Base-by-base conservation (phyloP, 2,113 vertebrate genomes). In the Ameiurus melas region DNA sequence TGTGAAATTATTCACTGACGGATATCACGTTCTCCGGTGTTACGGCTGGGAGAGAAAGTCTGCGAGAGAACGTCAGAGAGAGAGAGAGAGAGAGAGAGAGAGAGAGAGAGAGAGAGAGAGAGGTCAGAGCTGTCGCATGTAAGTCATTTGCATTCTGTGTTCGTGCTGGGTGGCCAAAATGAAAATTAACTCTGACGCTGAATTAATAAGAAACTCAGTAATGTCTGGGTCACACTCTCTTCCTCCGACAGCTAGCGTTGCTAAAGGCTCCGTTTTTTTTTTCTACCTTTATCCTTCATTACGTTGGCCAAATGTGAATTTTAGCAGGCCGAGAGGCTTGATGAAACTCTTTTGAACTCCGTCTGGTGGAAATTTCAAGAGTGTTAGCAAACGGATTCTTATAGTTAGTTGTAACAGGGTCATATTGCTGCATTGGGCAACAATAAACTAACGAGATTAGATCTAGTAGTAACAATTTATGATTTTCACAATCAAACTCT, bases 241-340 rank as follows among this genome's bases (percentile, higher is more conserved):
- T 84, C 36, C 60, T 90, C 68, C 89, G 91, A 92, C 87, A 89
- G 79, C 70, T 80, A 89, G 90, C 75, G 89, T 88, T 90, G 92
- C 93, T 92, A 93, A 91, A 92, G 92, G 83, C 87, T 87, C 68
- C 90, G 92, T 93, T 93, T 92, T 91, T 93, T 92, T 91, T 89
- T 88, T 27, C 62, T 82, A 87, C 85, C 70, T 85, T 91, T 89
- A 86, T 80, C 87, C 78, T 82, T 86, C 90, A 91, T 89, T 89
- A 77, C 27, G 14, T 43, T 85, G 77, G 47, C 82, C 70, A 91
- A 89, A 89, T 83, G n/a, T 85, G 88, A 82, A 91, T 55, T 81
- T 87, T 71, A 85, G 78, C 62, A 70, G 33, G 30, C 68, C 3
- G 60, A 75, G 30, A 53, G 80, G 85, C 43, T 89, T 81, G 85